These are phyloP conservation scores for Plemyria rubiginata DNA, from an alignment of 2,888 invertebrate species.

Conservation along the genomic window DNA sequence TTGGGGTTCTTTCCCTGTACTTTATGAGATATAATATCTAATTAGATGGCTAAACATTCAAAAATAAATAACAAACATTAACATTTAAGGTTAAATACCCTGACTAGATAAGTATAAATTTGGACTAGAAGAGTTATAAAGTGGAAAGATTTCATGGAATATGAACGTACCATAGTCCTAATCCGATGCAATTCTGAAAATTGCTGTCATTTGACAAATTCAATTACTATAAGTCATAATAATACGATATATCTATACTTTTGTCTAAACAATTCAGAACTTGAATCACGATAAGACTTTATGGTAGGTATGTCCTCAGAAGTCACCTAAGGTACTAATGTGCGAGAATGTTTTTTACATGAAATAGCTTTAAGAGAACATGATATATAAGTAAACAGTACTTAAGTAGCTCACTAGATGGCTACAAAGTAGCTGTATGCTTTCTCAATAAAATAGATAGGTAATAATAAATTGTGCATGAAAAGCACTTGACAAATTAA, in stretches of 20 bases:
- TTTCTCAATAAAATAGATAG: background rate
- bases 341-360: background rate
- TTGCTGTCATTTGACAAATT: too few relatives aligned
- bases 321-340: too few relatives aligned
- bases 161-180: background rate
- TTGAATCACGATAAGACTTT: too few relatives aligned
- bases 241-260: too few relatives aligned
- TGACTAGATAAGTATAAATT: constrained; percentile 31
- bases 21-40: constrained; percentile 16
- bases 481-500: background rate
- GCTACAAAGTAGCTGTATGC: background rate
- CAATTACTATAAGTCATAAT: too few relatives aligned
- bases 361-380: background rate
- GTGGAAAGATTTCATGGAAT: background rate
- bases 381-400: too few relatives aligned
- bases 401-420: too few relatives aligned
- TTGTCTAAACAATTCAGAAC: too few relatives aligned
- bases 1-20: constrained; percentile 32
- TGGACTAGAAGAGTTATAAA: constrained; percentile 13
- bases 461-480: background rate
- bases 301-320: too few relatives aligned
- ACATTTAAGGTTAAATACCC: constrained; percentile 41
- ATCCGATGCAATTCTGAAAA: too few relatives aligned
- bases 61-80: constrained; percentile 19
- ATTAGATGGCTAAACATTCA: constrained; percentile 1